Percentiles rank a stretch among this genome's conserved stretches.
phyloP scores from a whole-genome alignment of 2,113 vertebrate genomes.

The Alectura lathami region DNA sequence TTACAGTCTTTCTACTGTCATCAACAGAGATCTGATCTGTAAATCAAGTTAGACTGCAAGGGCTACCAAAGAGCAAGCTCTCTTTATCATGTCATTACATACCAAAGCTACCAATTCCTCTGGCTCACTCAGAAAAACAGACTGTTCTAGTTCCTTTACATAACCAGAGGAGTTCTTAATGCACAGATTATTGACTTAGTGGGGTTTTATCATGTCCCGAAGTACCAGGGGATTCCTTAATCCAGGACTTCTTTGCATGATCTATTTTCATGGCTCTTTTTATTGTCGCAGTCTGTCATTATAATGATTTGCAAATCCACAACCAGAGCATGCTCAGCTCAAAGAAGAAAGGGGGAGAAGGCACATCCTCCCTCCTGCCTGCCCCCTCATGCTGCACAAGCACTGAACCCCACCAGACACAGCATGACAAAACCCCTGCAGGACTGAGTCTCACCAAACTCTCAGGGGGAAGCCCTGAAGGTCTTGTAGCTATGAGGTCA shows the following conservation, averaged over 20 bases:
- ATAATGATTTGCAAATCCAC: constrained; percentile 48
- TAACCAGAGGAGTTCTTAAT: constrained; percentile 58
- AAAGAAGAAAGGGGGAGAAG: neutral
- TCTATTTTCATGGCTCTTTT: constrained; percentile 62
- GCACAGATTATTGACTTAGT: constrained; percentile 69
- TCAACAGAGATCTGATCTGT: constrained; percentile 61
- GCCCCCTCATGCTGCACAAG: neutral
- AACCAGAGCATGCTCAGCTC: neutral
- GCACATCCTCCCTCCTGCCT: neutral
- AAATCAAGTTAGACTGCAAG: constrained; percentile 56
- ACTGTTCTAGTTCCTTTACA: constrained; percentile 36
- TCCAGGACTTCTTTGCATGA: constrained; percentile 53
- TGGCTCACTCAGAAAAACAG: constrained; percentile 17
- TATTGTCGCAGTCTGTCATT: constrained; percentile 48
- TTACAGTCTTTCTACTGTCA: constrained; percentile 57
- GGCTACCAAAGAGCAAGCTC: constrained; percentile 35
- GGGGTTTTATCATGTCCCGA: constrained; percentile 44
- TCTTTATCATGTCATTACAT: constrained; percentile 49
- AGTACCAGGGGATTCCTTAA: constrained; percentile 63
- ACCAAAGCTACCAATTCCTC: neutral
- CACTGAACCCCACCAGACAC: accelerated
- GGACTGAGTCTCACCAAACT: neutral
- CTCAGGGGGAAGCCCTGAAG: neutral
- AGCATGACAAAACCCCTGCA: neutral
- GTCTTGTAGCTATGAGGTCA: neutral